Evolutionary conservation across 92 coral and sea anemone species (phyloP).

Genomic region (Phenganax subtilis): DNA sequence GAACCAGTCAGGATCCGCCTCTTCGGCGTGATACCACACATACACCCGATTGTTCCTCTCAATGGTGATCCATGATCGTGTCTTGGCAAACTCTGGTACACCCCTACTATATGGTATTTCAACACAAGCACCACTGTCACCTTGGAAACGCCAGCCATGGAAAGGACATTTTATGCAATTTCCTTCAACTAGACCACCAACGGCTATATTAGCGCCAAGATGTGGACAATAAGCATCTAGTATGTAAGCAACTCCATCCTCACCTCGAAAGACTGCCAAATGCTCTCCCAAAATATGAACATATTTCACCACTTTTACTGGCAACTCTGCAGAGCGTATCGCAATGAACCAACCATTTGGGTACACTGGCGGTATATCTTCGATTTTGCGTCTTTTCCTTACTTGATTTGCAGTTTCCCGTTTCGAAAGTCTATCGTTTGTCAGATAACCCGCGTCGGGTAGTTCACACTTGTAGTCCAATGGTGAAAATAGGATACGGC

Average conservation of each 20-base stretch:
- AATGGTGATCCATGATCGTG: slow-evolving; percentile 67
- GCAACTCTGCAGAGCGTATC: slow-evolving; percentile 59
- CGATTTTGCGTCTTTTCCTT: slow-evolving; percentile 55
- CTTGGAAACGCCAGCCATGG: slow-evolving; percentile 88
- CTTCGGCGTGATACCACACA: slow-evolving; percentile 94
- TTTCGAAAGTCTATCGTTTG: slow-evolving; percentile 34
- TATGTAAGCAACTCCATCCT: slow-evolving; percentile 65
- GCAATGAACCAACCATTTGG: slow-evolving; percentile 95
- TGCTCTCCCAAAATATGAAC: slow-evolving; percentile 72
- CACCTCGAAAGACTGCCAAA: slow-evolving; percentile 82
- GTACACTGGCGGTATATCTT: slow-evolving; percentile 81
- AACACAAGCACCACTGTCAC: slow-evolving; percentile 68
- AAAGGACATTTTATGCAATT: slow-evolving; percentile 81
- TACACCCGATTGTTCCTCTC: slow-evolving; percentile 65
- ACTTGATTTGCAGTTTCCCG: slow-evolving; percentile 63
- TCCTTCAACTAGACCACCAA: slow-evolving; percentile 81
- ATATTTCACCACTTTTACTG: slow-evolving; percentile 61
- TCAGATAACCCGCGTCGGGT: slow-evolving; percentile 69
- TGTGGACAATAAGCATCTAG: slow-evolving; percentile 95
- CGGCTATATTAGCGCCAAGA: slow-evolving; percentile 87
- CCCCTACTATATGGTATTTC: slow-evolving; percentile 70
- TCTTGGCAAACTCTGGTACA: slow-evolving; percentile 71
- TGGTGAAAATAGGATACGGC: slow-evolving; percentile 63
- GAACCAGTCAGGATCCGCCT: slow-evolving; percentile 67
- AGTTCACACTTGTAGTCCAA: slow-evolving; percentile 51